Evolutionary conservation across 1,140 invertebrate genomes (phyloP).

Genomic region (Scaptomyza montana): DNA sequence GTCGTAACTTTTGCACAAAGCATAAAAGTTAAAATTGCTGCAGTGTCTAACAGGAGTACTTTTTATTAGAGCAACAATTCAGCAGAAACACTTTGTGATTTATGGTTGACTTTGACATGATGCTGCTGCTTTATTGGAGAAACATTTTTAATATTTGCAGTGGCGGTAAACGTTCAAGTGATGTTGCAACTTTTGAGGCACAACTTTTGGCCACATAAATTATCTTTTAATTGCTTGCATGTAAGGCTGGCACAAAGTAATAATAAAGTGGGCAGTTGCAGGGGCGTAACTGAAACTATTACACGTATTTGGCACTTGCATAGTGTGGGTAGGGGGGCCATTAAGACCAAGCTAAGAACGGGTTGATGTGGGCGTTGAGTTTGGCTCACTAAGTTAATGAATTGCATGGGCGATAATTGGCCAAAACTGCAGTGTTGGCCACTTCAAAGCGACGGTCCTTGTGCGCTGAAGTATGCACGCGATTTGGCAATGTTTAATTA

Average conservation of each 20-base stretch:
- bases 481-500: slow-evolving; percentile 56
- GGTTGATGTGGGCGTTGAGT: neutral
- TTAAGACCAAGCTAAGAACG: slow-evolving; percentile 16
- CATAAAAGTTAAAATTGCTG: slow-evolving; percentile 39
- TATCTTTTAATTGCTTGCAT: slow-evolving; percentile 64
- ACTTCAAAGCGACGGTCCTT: slow-evolving; percentile 26
- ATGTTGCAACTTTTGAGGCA: slow-evolving; percentile 48
- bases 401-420: slow-evolving; percentile 46
- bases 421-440: slow-evolving; percentile 42
- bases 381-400: slow-evolving; percentile 30
- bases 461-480: slow-evolving; percentile 15
- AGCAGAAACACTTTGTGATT: neutral
- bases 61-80: neutral
- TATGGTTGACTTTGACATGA: slow-evolving; percentile 13
- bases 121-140: slow-evolving; percentile 13
- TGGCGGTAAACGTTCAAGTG: slow-evolving; percentile 12
- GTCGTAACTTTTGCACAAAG: slow-evolving; percentile 25
- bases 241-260: slow-evolving; percentile 23
- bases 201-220: slow-evolving; percentile 67
- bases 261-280: neutral
- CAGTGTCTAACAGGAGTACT: slow-evolving; percentile 15
- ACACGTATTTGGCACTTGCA: slow-evolving; percentile 48
- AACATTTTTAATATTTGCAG: slow-evolving; percentile 32
- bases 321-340: slow-evolving; percentile 2
- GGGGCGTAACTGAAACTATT: neutral